Conservation (phyloP, 2,113 vertebrate species). For the Strix uralensis region DNA sequence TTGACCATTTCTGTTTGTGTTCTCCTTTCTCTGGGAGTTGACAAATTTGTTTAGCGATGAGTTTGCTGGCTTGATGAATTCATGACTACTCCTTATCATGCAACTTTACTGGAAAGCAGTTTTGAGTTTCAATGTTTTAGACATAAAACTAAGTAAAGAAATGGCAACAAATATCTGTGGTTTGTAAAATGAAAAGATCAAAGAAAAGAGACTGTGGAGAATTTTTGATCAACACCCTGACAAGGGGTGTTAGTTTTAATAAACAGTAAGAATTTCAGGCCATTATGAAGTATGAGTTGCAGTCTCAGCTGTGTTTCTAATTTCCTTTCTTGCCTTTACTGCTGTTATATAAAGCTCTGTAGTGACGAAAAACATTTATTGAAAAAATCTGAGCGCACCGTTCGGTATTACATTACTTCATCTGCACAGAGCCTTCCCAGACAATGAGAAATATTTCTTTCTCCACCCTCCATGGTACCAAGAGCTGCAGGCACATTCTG, state of each 20-base stretch:
- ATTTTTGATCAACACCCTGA: constrained; percentile 70
- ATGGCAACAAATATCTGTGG: constrained; percentile 45
- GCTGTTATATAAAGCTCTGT: constrained; percentile 74
- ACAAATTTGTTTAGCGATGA: neutral
- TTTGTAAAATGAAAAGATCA: constrained; percentile 64
- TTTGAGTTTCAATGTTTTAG: constrained; percentile 30
- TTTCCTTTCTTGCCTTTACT: constrained; percentile 79
- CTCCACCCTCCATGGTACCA: neutral
- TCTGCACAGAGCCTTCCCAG: constrained; percentile 10
- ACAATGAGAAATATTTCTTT: constrained; percentile 9
- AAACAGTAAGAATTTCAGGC: constrained; percentile 73
- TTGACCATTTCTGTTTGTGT: neutral
- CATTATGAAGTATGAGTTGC: constrained; percentile 74
- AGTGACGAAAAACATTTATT: constrained; percentile 74
- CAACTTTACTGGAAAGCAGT: neutral
- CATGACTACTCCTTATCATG: neutral
- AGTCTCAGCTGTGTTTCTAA: constrained; percentile 72
- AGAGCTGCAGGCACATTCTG: no score
- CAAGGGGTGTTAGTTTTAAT: constrained; percentile 79
- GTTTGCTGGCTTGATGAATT: neutral
- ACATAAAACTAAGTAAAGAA: constrained; percentile 60
- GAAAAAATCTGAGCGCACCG: constrained; percentile 69
- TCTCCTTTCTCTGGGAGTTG: neutral
- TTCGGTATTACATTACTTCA: constrained; percentile 67
- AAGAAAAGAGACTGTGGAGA: constrained; percentile 62